Evolutionary conservation across 2,113 vertebrate genomes (phyloP).

Genomic region (Tychaedon coryphoeus): DNA sequence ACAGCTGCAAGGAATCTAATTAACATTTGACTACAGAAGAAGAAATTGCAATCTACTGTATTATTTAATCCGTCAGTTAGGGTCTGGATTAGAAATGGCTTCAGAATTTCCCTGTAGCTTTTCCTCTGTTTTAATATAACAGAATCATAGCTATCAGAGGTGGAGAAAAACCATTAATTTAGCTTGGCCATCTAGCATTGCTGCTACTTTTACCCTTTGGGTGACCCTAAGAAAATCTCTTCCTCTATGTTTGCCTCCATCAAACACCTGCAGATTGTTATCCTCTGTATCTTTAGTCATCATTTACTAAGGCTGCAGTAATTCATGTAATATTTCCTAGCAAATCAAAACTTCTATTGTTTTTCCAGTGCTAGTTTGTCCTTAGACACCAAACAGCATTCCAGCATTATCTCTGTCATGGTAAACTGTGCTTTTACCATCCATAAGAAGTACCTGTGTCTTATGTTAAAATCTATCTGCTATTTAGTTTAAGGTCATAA

Average conservation of each 20-base stretch:
- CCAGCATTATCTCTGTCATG: not conserved
- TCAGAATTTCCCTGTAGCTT: not conserved
- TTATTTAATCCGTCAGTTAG: not conserved
- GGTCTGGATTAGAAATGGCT: constrained; percentile 26
- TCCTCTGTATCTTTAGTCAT: not conserved
- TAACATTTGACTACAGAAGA: constrained; percentile 52
- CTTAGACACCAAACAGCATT: not conserved
- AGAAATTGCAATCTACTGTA: constrained; percentile 24
- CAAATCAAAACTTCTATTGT: not conserved
- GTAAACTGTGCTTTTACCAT: not conserved
- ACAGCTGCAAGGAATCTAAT: constrained; percentile 46
- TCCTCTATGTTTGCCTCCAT: not conserved
- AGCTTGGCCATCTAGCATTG: not conserved
- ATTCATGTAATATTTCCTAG: not conserved
- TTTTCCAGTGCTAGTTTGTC: not conserved
- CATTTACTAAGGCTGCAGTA: not conserved
- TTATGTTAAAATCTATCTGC: not conserved
- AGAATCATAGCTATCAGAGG: not conserved
- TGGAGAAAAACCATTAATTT: constrained; percentile 3
- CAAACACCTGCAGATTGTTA: constrained; percentile 5
- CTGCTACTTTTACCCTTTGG: not conserved
- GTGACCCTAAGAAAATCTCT: constrained; percentile 4
- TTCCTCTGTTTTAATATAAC: not conserved
- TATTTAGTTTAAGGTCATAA: not conserved
- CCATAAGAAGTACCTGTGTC: not conserved